Conservation (phyloP, 2,888 invertebrate species). For the Ethmia dodecea region DNA sequence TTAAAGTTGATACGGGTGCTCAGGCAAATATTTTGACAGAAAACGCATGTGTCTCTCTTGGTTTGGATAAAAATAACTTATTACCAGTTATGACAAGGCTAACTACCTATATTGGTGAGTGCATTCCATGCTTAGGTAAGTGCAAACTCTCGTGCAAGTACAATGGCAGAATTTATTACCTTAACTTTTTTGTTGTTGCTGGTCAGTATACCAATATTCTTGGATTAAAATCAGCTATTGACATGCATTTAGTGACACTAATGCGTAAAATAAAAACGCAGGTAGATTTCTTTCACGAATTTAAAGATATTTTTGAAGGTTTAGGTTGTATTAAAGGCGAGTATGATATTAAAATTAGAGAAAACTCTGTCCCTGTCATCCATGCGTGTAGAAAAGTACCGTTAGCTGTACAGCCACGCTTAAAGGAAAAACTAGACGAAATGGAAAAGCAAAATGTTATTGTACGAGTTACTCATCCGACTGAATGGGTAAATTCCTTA, state of each 20-base stretch:
- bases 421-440: slow-evolving; percentile 2
- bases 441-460: background rate
- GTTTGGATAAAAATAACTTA: background rate
- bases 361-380: background rate
- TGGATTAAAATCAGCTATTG: background rate
- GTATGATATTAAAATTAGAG: slow-evolving; percentile 5
- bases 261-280: background rate
- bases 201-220: background rate
- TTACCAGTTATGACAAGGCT: background rate
- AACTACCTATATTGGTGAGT: too few relatives aligned
- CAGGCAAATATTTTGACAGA: slow-evolving; percentile 4
- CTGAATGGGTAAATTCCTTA: background rate
- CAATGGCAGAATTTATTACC: background rate
- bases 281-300: too few relatives aligned
- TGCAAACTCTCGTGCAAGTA: too few relatives aligned
- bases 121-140: too few relatives aligned
- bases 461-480: background rate
- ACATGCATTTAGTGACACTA: slow-evolving; percentile 2
- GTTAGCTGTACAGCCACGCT: background rate
- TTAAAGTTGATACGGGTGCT: slow-evolving; percentile 7
- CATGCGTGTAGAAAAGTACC: slow-evolving; percentile 4
- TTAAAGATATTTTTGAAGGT: slow-evolving; percentile 1
- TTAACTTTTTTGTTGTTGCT: background rate
- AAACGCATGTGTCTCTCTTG: background rate
- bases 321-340: slow-evolving; percentile 2